Percentiles rank a stretch among this genome's conserved stretches.
Evolutionary conservation across 2,797 vertebrate genomes (phyloP).

Genomic region (Podargus strigoides): DNA sequence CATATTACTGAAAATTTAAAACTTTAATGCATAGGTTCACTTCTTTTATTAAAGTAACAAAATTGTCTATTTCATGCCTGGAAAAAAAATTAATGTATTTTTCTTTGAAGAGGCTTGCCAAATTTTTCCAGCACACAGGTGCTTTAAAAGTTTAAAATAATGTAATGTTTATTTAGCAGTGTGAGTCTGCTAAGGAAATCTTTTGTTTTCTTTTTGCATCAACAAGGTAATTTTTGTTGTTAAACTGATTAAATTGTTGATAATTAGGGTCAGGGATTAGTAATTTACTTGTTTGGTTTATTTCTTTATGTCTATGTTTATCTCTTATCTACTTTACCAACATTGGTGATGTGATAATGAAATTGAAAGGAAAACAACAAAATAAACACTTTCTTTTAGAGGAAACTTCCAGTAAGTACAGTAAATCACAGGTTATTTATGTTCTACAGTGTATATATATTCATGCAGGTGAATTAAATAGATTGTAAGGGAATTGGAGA

Average conservation of each 20-base stretch:
- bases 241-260: neutral
- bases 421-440: neutral
- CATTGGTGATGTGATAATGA: neutral
- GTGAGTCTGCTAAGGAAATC: neutral
- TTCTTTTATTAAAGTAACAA: slow-evolving; percentile 40
- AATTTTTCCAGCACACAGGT: neutral
- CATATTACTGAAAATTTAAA: slow-evolving; percentile 42
- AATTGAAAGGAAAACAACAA: neutral
- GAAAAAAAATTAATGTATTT: neutral
- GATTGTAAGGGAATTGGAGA: neutral
- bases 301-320: neutral
- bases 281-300: neutral
- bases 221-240: neutral
- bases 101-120: neutral
- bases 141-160: neutral
- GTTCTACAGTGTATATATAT: neutral
- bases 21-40: slow-evolving; percentile 58
- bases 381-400: neutral
- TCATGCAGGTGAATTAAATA: neutral
- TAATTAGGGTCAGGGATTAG: neutral
- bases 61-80: neutral
- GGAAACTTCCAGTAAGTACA: neutral
- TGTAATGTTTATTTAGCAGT: neutral
- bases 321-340: neutral
- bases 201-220: neutral